These are phyloP conservation scores for Strix uralensis DNA, from an alignment of 2,113 vertebrate genomes.

Conservation along the genomic window DNA sequence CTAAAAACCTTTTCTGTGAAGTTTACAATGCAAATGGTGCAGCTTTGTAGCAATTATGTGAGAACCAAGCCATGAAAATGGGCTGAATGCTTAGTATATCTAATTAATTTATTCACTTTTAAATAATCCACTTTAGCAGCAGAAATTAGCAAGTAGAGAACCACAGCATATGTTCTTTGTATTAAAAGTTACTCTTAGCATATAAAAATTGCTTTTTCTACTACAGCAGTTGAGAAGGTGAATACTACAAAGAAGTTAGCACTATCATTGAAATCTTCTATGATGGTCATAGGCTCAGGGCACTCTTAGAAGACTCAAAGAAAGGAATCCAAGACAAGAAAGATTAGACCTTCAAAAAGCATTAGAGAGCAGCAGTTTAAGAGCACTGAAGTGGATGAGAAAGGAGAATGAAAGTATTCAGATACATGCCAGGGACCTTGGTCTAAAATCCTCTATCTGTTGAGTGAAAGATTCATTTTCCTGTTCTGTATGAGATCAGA, in stretches of 20 bases:
- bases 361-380: neutral
- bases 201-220: neutral
- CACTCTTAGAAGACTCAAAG: neutral
- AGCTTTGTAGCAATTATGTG: neutral
- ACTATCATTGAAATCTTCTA: neutral
- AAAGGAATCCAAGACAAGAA: neutral
- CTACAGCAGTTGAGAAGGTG: neutral
- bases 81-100: neutral
- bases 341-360: neutral
- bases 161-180: neutral
- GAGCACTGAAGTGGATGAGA: neutral
- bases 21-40: neutral
- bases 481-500: neutral
- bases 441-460: neutral
- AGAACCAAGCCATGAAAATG: neutral
- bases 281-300: neutral
- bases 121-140: neutral
- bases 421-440: neutral
- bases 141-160: conserved; percentile 15
- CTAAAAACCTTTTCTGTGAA: neutral
- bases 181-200: neutral
- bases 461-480: neutral
- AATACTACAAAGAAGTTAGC: neutral
- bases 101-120: conserved; percentile 25
- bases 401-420: neutral